Base-by-base conservation (phyloP, 2,797 vertebrate genomes). In the Phrynocephalus forsythii region DNA sequence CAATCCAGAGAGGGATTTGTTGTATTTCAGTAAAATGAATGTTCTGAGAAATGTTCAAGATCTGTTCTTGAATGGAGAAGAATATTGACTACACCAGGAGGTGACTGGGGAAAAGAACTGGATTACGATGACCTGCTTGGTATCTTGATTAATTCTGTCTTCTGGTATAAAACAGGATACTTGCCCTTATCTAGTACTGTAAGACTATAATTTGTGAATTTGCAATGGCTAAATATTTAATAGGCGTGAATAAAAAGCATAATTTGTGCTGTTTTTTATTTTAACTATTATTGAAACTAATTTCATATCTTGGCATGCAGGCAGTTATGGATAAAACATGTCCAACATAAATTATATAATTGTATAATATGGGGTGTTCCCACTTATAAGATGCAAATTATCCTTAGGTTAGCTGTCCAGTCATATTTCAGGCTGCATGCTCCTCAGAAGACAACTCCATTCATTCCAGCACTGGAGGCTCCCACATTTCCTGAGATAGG, bases 161-260 rank as follows among this genome's bases (percentile, higher is more conserved):
- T 87, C 66, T 73, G 50, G 50, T 84, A 66, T 66, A 79, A 33
- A 50, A 66, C 50, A 79, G n/a, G 3, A 26, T 63, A 5, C 7
- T 79, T 11, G 48, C 50, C 13, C 28, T 44, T 66, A 13, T 10
- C 5, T 84, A 68, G 44, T 20, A 66, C 44, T 28, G 24, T 77
- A 77, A 87, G 48, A 68, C 50, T n/a, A 77, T 87, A 77, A 87
- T 56, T 82, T 77, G 10, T 87, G 33, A 44, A 71, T 77, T 87
- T 69, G 10, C 24, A 56, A 16, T 83, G 73, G 15, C 30, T 82
- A 69, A 69, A 48, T 48, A 69, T 68, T 77, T 83, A 83, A 78
- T 68, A 7, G 60, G 33, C 50, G 63, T 82, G 72, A 87, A 87
- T 83, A 78, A 83, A 77, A 30, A 76, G 18, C 30, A 87, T 76